Evolutionary conservation across 1,140 invertebrate species (phyloP).

Genomic region (Drusus annulatus): DNA sequence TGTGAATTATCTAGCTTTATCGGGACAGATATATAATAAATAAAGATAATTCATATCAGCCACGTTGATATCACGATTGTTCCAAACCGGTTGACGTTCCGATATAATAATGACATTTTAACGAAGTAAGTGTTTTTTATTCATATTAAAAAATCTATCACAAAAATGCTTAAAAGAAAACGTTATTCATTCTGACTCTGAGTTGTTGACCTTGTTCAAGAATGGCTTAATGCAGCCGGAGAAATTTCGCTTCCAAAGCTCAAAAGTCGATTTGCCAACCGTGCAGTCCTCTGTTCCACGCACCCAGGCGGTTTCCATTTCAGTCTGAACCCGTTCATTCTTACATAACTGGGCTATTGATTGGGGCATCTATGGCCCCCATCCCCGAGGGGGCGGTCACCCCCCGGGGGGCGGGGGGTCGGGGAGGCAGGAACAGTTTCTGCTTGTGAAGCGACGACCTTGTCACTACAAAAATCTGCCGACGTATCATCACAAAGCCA

Average conservation of each 20-base stretch:
- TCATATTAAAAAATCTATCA: too few relatives aligned
- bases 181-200: neutral
- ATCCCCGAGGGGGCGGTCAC: neutral
- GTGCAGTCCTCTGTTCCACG: constrained; percentile 29
- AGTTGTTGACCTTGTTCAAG: constrained; percentile 18
- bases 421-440: constrained; percentile 31
- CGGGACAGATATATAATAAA: too few relatives aligned
- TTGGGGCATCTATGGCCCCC: constrained; percentile 30
- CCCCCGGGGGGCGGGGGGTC: constrained; percentile 4
- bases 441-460: constrained; percentile 55
- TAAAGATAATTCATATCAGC: too few relatives aligned
- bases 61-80: too few relatives aligned
- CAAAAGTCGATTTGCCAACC: constrained; percentile 32
- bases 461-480: constrained; percentile 61
- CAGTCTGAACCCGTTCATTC: constrained; percentile 47
- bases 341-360: constrained; percentile 57
- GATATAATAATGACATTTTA: too few relatives aligned
- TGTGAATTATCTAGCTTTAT: too few relatives aligned
- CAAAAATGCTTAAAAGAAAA: too few relatives aligned
- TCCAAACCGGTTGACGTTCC: too few relatives aligned
- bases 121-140: too few relatives aligned
- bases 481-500: constrained; percentile 60
- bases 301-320: constrained; percentile 53
- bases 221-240: neutral
- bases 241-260: constrained; percentile 37